phyloP scores from a whole-genome alignment of 2,888 invertebrate genomes.

The Rhagium mordax region DNA sequence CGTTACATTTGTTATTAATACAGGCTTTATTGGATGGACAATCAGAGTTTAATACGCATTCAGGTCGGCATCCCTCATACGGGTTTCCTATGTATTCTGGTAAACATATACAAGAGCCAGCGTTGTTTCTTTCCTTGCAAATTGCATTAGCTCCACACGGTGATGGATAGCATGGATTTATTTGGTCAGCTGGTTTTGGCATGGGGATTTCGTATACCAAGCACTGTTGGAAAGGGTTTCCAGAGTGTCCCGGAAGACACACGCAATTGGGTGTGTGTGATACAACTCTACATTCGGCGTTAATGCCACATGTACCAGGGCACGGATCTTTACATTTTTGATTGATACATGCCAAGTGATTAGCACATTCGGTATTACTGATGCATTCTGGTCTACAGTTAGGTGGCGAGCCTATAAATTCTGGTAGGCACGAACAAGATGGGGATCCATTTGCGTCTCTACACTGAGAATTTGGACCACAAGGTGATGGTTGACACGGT shows the following conservation, averaged over 20 bases:
- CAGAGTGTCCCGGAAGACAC: slow-evolving; percentile 73
- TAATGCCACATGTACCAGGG: slow-evolving; percentile 73
- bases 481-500: slow-evolving; percentile 76
- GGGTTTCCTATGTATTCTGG: slow-evolving; percentile 78
- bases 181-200: slow-evolving; percentile 54
- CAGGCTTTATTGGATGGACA: slow-evolving; percentile 81
- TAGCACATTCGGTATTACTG: slow-evolving; percentile 80
- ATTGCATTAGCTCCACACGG: slow-evolving; percentile 79
- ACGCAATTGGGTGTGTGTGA: slow-evolving; percentile 75
- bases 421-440: slow-evolving; percentile 81
- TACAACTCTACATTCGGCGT: slow-evolving; percentile 73
- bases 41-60: slow-evolving; percentile 78
- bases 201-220: slow-evolving; percentile 31
- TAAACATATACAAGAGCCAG: slow-evolving; percentile 74
- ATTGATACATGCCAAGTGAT: slow-evolving; percentile 81
- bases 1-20: slow-evolving; percentile 75
- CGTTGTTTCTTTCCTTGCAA: slow-evolving; percentile 71
- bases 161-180: slow-evolving; percentile 75
- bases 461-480: slow-evolving; percentile 80
- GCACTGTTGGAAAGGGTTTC: slow-evolving; percentile 75
- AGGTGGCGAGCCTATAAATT: slow-evolving; percentile 82
- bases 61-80: slow-evolving; percentile 77
- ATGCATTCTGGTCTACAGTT: slow-evolving; percentile 85
- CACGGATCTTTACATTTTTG: slow-evolving; percentile 83
- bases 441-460: slow-evolving; percentile 75